Evolutionary conservation across 2,888 invertebrate species (phyloP), one percentile per base, ranked within the genome.

Genomic region (Omphaloscelis lunosa): DNA sequence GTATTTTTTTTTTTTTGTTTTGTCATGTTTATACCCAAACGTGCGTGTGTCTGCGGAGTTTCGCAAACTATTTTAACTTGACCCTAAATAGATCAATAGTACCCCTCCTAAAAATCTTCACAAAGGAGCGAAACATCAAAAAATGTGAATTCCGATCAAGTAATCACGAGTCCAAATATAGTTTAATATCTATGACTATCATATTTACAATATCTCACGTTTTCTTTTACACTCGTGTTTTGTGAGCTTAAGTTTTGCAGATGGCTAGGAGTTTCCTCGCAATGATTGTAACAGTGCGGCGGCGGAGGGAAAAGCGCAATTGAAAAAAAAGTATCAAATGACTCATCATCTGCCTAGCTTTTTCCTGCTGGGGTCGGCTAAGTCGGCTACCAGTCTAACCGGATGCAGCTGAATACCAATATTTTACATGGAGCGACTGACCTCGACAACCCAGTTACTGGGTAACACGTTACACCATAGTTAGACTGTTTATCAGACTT

Each of bases 201-300:
- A 69, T 80, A 65, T 87, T 73, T 70, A 77, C 73, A 81, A 56
- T 88, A 77, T 76, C 75, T 79, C 79, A 75, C 68, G 56, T 65
- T 70, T 61, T 65, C 71, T 66, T 63, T 58, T 51, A 77, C 83
- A 70, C 17, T 45, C 12, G 17, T 61, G 2, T 56, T 17, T 70
- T 83, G 73, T 48, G 65, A 83, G 11, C 72, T 83, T 68, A 80
- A 67, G 56, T n/a, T 51, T 61, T 51, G 65, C 17, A 65, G 23
- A 23, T 39, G 29, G 53, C 45, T 27, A 67, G 66, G 29, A 53
- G n/a, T 34, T 51, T 53, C 0, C 53, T 62, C 27, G 41, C 23
- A 75, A 58, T 53, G 9, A 61, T 27, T 20, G n/a, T 5, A 23
- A 15, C 9, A 9, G 8, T n/a, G 15, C 29, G 45, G 45, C 66